phyloP scores from a whole-genome alignment of 2,797 vertebrate genomes.

The Coregonus ussuriensis region DNA sequence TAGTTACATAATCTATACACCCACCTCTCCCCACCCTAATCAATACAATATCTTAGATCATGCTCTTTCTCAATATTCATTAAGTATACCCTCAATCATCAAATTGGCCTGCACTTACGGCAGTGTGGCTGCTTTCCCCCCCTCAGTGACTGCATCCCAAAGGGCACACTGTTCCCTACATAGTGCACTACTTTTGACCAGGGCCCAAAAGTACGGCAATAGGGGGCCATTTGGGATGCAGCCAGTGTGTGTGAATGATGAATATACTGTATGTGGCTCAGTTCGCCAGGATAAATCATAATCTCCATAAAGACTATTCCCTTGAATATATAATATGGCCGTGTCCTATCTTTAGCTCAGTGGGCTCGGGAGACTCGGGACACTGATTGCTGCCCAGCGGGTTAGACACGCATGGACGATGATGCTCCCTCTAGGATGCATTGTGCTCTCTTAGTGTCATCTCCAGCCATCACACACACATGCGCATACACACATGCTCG shows the following conservation, averaged over 20 bases:
- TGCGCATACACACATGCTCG: not conserved
- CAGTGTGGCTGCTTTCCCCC: not conserved
- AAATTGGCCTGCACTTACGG: slow-evolving; percentile 25
- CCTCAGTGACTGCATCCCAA: not conserved
- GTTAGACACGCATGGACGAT: not conserved
- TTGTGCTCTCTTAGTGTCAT: not conserved
- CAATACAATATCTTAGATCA: slow-evolving; percentile 47
- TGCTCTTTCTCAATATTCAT: slow-evolving; percentile 36
- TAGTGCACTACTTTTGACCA: not conserved
- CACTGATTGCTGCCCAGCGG: slow-evolving; percentile 16
- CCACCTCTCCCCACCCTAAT: slow-evolving; percentile 8
- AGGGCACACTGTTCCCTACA: not conserved
- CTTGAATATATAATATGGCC: slow-evolving; percentile 9
- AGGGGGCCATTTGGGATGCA: not conserved
- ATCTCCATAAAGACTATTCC: slow-evolving; percentile 14
- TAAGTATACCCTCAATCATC: slow-evolving; percentile 23
- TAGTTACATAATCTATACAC: not conserved
- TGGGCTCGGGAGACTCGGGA: not conserved
- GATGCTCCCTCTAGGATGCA: no score
- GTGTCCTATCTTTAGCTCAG: not conserved
- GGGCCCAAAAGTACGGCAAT: not conserved
- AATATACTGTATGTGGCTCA: not conserved
- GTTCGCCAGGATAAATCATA: slow-evolving; percentile 38
- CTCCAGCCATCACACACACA: slow-evolving; percentile 2
- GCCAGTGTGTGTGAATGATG: not conserved